Evolutionary conservation across 2,797 vertebrate genomes (phyloP).

Genomic region (Eulemur coronatus): DNA sequence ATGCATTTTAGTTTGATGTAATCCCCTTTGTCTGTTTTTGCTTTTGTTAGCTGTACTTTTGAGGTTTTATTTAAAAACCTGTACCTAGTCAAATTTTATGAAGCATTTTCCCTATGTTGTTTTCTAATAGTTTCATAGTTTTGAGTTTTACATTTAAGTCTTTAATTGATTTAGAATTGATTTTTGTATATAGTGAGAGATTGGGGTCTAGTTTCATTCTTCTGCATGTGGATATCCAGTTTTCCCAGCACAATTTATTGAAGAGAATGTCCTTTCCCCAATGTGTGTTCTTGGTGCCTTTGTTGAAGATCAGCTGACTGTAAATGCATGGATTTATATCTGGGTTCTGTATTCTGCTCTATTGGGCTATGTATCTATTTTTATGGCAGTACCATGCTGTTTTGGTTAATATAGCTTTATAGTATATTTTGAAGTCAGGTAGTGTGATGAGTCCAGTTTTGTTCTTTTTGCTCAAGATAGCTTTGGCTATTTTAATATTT

Average conservation of each 20-base stretch:
- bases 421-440: neutral
- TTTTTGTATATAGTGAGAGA: neutral
- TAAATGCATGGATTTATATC: neutral
- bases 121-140: neutral
- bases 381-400: neutral
- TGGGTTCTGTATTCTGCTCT: neutral
- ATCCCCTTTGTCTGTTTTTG: neutral
- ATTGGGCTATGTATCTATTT: neutral
- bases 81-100: too few relatives aligned
- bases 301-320: neutral
- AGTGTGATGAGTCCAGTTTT: neutral
- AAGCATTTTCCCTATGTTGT: neutral
- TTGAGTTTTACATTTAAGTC: neutral
- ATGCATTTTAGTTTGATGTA: neutral
- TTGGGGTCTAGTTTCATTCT: neutral
- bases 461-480: neutral
- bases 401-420: neutral
- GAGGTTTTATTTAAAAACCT: too few relatives aligned
- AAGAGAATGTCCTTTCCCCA: neutral
- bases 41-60: too few relatives aligned
- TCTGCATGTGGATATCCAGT: neutral
- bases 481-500: neutral
- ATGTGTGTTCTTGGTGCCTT: neutral
- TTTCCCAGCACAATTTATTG: neutral
- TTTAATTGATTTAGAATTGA: too few relatives aligned